These are phyloP conservation scores for Brachyptera putata DNA, from an alignment of 2,888 invertebrate genomes.

Conservation along the genomic window DNA sequence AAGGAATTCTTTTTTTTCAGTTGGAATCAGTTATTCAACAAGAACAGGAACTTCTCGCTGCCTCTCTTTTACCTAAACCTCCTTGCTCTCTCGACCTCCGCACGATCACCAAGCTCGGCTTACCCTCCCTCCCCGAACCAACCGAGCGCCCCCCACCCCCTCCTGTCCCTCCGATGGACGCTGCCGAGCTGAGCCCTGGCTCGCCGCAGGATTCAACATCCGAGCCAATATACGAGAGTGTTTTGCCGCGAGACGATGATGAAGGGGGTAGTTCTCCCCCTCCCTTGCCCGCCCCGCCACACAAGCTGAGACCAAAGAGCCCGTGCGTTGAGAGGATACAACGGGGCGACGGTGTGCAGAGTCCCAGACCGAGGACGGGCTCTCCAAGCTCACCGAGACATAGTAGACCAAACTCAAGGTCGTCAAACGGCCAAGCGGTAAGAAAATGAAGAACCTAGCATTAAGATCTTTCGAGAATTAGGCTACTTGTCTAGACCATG, in stretches of 20 bases:
- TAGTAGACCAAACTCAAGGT: slow-evolving; percentile 50
- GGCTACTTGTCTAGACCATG: no score
- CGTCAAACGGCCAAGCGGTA: slow-evolving; percentile 48
- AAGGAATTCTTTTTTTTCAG: slow-evolving; percentile 38
- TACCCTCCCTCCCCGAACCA: slow-evolving; percentile 69
- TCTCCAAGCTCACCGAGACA: slow-evolving; percentile 47
- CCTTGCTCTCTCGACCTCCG: slow-evolving; percentile 34
- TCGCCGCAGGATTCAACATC: slow-evolving; percentile 39
- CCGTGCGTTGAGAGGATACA: slow-evolving; percentile 42
- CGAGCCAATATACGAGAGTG: slow-evolving; percentile 78
- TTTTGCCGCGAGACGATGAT: slow-evolving; percentile 63
- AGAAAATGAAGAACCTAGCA: no score
- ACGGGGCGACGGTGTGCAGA: slow-evolving; percentile 38
- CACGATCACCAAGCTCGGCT: slow-evolving; percentile 45
- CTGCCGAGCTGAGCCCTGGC: slow-evolving; percentile 41
- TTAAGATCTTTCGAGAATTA: no score
- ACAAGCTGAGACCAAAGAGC: slow-evolving; percentile 44
- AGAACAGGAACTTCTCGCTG: slow-evolving; percentile 53
- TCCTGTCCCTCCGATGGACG: slow-evolving; percentile 52
- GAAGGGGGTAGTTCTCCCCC: slow-evolving; percentile 37
- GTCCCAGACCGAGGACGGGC: slow-evolving; percentile 29
- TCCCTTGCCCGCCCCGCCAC: slow-evolving; percentile 40
- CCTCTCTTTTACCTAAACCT: slow-evolving; percentile 36
- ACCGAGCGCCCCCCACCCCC: slow-evolving; percentile 70
- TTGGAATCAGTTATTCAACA: slow-evolving; percentile 61